Percentiles rank a stretch among this genome's conserved stretches.
Conservation (phyloP, 2,888 invertebrate species). For the Monoplex corrugatus region DNA sequence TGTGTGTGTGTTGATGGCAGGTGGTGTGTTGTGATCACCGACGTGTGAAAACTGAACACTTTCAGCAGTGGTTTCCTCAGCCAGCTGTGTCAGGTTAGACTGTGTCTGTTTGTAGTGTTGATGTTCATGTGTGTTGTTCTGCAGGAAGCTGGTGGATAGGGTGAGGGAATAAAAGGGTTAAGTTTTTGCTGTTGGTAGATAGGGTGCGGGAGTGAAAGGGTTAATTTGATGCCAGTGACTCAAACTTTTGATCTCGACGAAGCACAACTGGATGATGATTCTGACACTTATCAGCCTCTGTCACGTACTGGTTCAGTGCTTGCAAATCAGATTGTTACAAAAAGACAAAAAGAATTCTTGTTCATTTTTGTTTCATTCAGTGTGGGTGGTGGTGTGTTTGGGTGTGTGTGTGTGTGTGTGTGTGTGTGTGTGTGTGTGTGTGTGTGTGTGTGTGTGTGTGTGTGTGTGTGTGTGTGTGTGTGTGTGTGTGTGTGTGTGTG, state of each 20-base stretch:
- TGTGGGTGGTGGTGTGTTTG: slow-evolving; percentile 33
- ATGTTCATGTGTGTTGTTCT: not conserved
- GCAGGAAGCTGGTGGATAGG: too few relatives aligned
- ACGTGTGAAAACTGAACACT: slow-evolving; percentile 79
- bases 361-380: too few relatives aligned
- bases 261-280: too few relatives aligned
- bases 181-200: too few relatives aligned
- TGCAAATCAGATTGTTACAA: too few relatives aligned
- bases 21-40: slow-evolving; percentile 82
- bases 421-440: not conserved
- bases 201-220: too few relatives aligned
- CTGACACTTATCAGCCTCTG: too few relatives aligned
- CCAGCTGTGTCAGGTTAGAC: slow-evolving; percentile 68
- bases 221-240: too few relatives aligned
- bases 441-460: not conserved
- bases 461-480: not conserved
- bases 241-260: too few relatives aligned
- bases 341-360: too few relatives aligned
- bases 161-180: too few relatives aligned
- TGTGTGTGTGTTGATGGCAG: slow-evolving; percentile 63
- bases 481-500: not conserved
- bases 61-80: slow-evolving; percentile 81
- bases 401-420: not conserved
- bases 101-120: not conserved
- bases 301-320: too few relatives aligned